These are phyloP conservation scores for Cynoglossus semilaevis DNA, from an alignment of 2,113 vertebrate genomes.

Conservation along the genomic window DNA sequence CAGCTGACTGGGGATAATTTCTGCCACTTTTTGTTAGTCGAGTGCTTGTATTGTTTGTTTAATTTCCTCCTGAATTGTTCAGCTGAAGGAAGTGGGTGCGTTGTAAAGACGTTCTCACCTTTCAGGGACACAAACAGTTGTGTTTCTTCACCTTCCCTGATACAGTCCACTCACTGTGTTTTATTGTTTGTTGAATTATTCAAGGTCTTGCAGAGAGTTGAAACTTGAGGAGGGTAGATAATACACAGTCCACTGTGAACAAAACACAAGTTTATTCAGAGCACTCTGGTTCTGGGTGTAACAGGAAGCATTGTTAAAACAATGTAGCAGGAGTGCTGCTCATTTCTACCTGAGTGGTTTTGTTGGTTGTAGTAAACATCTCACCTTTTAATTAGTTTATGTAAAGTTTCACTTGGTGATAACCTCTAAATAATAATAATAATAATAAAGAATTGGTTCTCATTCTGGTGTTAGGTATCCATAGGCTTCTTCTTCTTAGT, in stretches of 20 bases:
- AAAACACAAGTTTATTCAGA: conserved; percentile 41
- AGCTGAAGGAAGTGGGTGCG: conserved; percentile 22
- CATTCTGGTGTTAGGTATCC: too few species aligned
- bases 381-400: too few species aligned
- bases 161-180: conserved; percentile 45
- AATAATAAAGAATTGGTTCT: too few species aligned
- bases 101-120: conserved; percentile 44
- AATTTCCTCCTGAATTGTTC: conserved; percentile 33
- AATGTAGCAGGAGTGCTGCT: conserved; percentile 27
- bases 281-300: conserved; percentile 21
- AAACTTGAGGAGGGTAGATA: conserved; percentile 55
- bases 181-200: conserved; percentile 61
- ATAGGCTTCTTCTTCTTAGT: too few species aligned
- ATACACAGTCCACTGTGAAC: conserved; percentile 32
- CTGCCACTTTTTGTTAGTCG: conserved; percentile 13
- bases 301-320: conserved; percentile 27
- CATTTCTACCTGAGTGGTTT: conserved; percentile 22
- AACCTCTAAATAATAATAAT: too few species aligned
- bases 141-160: conserved; percentile 39
- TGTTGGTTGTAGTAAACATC: not conserved
- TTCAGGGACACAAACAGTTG: conserved; percentile 36
- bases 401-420: too few species aligned
- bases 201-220: conserved; percentile 37
- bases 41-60: conserved; percentile 34
- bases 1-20: not conserved